Evolutionary conservation across 2,888 invertebrate species (phyloP), one percentile per base, ranked within the genome.

Genomic region (Tetranychus piercei): DNA sequence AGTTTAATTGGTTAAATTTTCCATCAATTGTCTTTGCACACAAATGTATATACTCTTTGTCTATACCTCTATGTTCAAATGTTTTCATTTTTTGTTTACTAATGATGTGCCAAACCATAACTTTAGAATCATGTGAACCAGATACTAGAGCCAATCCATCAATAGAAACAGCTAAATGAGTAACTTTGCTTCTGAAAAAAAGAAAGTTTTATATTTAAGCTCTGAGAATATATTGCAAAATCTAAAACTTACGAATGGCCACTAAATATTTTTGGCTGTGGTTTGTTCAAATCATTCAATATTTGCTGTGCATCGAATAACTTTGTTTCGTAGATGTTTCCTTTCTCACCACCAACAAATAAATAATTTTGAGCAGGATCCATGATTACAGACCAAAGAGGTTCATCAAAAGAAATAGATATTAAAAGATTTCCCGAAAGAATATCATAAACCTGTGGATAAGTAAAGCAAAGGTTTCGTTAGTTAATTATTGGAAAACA

Each of bases 61-160:
- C 11, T 66, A 66, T 78, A n/a, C 89, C 90, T 82, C 89, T 90
- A 78, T 90, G 90, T 67, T 85, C 76, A 82, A 78, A 91, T 84
- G 72, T 87, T 78, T 88, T 86, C 5, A 90, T 81, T 73, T 90
- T 86, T 81, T 92, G 90, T 76, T 87, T 85, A 81, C 90, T 92
- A 7, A 84, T 83, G 75, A 92, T 87, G 79, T 93, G 89, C 93
- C 94, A 94, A 34, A 92, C 81, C 78, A 88, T 87, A 0, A 92
- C 88, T 76, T 85, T 86, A 73, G 87, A 87, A 83, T 91, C 91
- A 77, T 86, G 86, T 0, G 89, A 88, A 0, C 90, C 92, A 0
- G 93, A 91, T 74, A 90, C 84, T 43, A 94, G 81, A 18, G 87
- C 86, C 69, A 85, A 86, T 6, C 89, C 89, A 81, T 89, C 88